These are phyloP conservation scores for Dolichotis patagonum DNA, from an alignment of 2,113 vertebrate species.

Conservation along the genomic window DNA sequence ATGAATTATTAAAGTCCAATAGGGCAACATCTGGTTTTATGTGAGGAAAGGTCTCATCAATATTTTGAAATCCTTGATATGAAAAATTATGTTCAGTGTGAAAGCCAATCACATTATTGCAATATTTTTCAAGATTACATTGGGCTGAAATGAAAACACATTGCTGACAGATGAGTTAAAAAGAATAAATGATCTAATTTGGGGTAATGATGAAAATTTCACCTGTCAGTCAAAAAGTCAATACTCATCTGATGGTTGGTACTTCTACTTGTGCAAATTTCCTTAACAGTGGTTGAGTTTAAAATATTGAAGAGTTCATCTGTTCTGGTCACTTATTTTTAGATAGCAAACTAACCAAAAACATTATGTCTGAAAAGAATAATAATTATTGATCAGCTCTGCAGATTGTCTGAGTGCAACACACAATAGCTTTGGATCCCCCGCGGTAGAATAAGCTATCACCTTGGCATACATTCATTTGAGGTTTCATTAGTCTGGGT, in stretches of 20 bases:
- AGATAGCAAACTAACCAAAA: not conserved
- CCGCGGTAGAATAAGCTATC: not conserved
- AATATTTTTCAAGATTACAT: constrained; percentile 33
- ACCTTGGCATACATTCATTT: not conserved
- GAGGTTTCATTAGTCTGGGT: not conserved
- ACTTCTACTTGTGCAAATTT: constrained; percentile 13
- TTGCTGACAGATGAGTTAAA: not conserved
- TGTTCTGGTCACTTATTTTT: constrained; percentile 20
- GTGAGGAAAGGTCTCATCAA: not conserved
- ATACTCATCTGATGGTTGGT: constrained; percentile 27
- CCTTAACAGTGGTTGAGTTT: not conserved
- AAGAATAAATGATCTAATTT: not conserved
- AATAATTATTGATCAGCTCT: constrained; percentile 7
- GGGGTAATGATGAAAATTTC: not conserved
- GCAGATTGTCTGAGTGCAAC: not conserved
- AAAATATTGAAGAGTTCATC: not conserved
- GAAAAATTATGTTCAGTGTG: not conserved
- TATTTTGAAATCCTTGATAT: not conserved
- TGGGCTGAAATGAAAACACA: not conserved
- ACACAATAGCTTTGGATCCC: not conserved
- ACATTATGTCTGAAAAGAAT: not conserved
- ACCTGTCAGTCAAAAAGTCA: not conserved
- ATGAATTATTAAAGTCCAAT: not conserved
- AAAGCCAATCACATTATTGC: not conserved
- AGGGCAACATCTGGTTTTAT: not conserved